These are phyloP conservation scores for Ennomos erosarius DNA, from an alignment of 2,888 invertebrate species.

Conservation along the genomic window DNA sequence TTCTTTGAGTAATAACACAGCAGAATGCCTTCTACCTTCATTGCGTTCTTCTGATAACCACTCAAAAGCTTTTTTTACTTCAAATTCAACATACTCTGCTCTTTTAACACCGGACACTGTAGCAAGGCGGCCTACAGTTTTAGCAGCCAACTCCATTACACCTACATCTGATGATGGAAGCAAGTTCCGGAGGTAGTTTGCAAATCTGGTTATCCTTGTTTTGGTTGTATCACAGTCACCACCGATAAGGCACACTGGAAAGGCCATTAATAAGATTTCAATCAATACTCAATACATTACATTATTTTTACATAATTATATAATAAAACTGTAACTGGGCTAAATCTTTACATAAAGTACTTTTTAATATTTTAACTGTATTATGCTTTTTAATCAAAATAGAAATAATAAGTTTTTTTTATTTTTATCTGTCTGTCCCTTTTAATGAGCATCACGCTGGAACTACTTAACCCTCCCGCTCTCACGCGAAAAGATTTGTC, in stretches of 20 bases:
- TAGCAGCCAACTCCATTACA: slow-evolving; percentile 98
- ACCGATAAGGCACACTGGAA: slow-evolving; percentile 94
- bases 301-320: too few species aligned
- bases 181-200: slow-evolving; percentile 95
- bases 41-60: slow-evolving; percentile 96
- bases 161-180: slow-evolving; percentile 95
- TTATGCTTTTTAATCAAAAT: too few species aligned
- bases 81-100: slow-evolving; percentile 99
- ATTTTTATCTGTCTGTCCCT: too few species aligned
- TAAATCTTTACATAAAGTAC: too few species aligned
- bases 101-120: slow-evolving; percentile 96
- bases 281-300: too few species aligned
- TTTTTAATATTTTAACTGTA: too few species aligned
- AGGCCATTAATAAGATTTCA: background rate
- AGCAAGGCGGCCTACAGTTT: slow-evolving; percentile 97
- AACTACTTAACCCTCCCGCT: too few species aligned
- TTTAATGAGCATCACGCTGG: too few species aligned
- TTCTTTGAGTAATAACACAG: slow-evolving; percentile 96
- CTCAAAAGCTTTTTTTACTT: slow-evolving; percentile 97
- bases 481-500: too few species aligned
- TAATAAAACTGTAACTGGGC: too few species aligned
- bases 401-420: too few species aligned
- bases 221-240: slow-evolving; percentile 97
- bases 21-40: slow-evolving; percentile 96
- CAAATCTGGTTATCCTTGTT: slow-evolving; percentile 95